These are phyloP conservation scores for Zaprionus lineosus DNA, from an alignment of 2,888 invertebrate species.

Conservation along the genomic window DNA sequence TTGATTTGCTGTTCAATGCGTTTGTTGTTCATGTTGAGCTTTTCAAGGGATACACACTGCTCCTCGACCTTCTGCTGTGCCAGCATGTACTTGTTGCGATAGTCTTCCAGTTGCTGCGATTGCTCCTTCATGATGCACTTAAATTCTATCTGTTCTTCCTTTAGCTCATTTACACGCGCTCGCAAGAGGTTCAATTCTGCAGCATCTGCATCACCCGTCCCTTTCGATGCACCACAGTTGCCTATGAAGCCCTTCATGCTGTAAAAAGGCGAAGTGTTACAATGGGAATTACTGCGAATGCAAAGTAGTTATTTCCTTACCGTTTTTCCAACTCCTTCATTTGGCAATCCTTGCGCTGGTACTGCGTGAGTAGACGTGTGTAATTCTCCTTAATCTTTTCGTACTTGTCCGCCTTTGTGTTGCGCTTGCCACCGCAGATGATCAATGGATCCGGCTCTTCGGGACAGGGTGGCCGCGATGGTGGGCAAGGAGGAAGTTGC, in stretches of 20 bases:
- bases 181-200: conserved; percentile 75
- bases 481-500: background rate
- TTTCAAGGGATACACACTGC: conserved; percentile 79
- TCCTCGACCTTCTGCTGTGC: conserved; percentile 82
- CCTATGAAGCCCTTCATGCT: conserved; percentile 73
- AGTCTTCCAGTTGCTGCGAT: conserved; percentile 81
- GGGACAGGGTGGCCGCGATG: conserved; percentile 35
- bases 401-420: conserved; percentile 68
- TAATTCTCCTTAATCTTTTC: conserved; percentile 80
- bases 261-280: background rate
- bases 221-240: conserved; percentile 42
- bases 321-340: conserved; percentile 76
- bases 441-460: conserved; percentile 69
- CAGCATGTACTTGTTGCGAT: conserved; percentile 80
- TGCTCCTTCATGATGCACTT: conserved; percentile 82
- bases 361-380: conserved; percentile 75
- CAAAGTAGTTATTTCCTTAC: conserved; percentile 38
- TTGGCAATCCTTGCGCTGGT: conserved; percentile 78
- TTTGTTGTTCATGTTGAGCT: conserved; percentile 81
- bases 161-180: conserved; percentile 75
- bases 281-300: too few species aligned
- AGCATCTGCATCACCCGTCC: conserved; percentile 59
- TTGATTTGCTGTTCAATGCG: conserved; percentile 82
- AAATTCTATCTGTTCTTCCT: conserved; percentile 81
- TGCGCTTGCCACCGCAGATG: conserved; percentile 64